Evolutionary conservation across 2,888 invertebrate genomes (phyloP).

Genomic region (Thalpophila matura): DNA sequence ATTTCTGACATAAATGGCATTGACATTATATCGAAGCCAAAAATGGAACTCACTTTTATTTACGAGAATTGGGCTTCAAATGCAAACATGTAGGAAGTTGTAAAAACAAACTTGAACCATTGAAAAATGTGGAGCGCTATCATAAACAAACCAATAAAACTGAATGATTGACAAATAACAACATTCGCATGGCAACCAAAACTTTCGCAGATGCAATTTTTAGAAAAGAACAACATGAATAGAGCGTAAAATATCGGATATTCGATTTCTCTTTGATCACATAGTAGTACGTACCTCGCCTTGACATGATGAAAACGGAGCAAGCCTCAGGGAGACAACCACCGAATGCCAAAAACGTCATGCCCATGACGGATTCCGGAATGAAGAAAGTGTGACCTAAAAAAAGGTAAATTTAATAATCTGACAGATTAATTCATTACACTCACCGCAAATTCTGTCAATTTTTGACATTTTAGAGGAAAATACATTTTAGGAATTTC

Average conservation of each 20-base stretch:
- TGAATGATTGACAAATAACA: slow-evolving; percentile 16
- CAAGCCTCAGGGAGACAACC: slow-evolving; percentile 96
- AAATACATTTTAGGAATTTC: neutral
- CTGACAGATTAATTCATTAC: neutral
- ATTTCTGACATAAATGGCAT: too few species aligned
- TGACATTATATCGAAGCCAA: too few species aligned
- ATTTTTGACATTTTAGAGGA: neutral
- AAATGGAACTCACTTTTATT: too few species aligned
- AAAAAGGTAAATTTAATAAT: slow-evolving; percentile 51
- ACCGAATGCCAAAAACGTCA: slow-evolving; percentile 97
- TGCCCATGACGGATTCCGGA: slow-evolving; percentile 97
- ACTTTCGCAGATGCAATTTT: slow-evolving; percentile 33
- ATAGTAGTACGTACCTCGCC: slow-evolving; percentile 92
- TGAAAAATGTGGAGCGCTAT: slow-evolving; percentile 3
- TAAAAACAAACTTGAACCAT: neutral
- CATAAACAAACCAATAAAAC: slow-evolving; percentile 28
- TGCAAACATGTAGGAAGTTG: neutral
- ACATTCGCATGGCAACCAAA: slow-evolving; percentile 30
- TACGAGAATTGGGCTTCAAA: too few species aligned
- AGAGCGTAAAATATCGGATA: slow-evolving; percentile 13
- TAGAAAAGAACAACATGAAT: neutral
- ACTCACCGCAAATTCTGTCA: too few species aligned
- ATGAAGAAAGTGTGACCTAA: slow-evolving; percentile 94
- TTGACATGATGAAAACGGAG: slow-evolving; percentile 96
- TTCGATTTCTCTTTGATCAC: slow-evolving; percentile 12